phyloP scores from a whole-genome alignment of 2,888 invertebrate species.

The Agrochola macilenta region DNA sequence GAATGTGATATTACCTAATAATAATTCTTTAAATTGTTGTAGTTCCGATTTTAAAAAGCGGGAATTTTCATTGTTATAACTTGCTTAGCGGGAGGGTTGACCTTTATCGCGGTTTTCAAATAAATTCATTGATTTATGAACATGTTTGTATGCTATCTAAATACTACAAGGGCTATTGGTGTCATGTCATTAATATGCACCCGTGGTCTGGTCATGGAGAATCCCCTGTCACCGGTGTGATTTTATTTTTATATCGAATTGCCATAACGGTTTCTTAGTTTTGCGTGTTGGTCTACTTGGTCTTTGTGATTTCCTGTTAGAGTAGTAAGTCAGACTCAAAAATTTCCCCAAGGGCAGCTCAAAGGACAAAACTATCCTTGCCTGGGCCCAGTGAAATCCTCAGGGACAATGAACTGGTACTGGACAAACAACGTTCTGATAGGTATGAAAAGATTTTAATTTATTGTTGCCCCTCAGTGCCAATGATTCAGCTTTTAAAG shows the following conservation, averaged over 20 bases:
- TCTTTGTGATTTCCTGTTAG: not conserved
- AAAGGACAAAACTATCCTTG: not conserved
- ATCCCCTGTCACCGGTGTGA: not conserved
- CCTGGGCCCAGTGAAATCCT: not conserved
- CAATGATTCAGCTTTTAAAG: slow-evolving; percentile 37
- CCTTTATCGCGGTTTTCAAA: slow-evolving; percentile 8
- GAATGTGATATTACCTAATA: slow-evolving; percentile 43
- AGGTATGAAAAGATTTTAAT: not conserved
- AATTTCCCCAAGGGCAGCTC: not conserved
- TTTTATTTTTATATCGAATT: slow-evolving; percentile 22
- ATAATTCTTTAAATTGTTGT: slow-evolving; percentile 37
- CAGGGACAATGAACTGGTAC: not conserved
- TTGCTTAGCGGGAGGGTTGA: not conserved
- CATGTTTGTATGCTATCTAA: not conserved
- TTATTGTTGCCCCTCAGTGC: slow-evolving; percentile 1
- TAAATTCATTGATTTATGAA: not conserved
- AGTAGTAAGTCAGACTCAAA: too few relatives aligned
- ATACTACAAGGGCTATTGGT: slow-evolving; percentile 4
- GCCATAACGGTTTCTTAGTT: slow-evolving; percentile 1
- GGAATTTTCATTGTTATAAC: slow-evolving; percentile 9
- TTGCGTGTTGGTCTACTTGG: not conserved
- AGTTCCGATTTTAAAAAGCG: slow-evolving; percentile 12
- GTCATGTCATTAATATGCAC: slow-evolving; percentile 14
- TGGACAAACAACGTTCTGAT: not conserved
- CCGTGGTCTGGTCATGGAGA: not conserved